Base-by-base conservation (phyloP, 53 echinoderm and acorn worm species). In the Holothuria scabra region DNA sequence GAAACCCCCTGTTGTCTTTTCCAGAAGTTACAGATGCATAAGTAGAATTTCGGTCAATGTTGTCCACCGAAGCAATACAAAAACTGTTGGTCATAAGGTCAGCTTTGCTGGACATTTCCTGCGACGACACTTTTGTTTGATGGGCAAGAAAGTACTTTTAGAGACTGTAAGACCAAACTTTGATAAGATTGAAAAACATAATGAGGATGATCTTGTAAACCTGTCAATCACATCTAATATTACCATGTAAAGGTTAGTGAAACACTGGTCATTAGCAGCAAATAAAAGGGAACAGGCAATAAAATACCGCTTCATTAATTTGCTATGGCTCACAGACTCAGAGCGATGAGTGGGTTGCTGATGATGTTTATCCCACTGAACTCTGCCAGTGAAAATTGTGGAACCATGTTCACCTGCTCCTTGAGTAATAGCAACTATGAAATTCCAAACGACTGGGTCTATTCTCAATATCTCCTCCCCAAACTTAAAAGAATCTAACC, bases 31-130 rank as follows among this genome's bases (percentile, higher is more conserved):
- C 35, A 35, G 35, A 35, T 4, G 35, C 35, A 35, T 35, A 35
- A 6, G 35, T 35, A 35, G 70, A 65, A 34, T 41, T 65, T 66
- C 66, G 1, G 46, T 82, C 83, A 82, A 82, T 82, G 38, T 82
- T 82, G 38, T 82, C 83, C 29, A 82, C 41, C 4, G 83, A 82
- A n/a, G 66, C 83, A 64, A 82, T 46, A 64, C 83, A 82, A 38
- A 82, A 82, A 34, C 83, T 82, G 14, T 46, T 66, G 66, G 20
- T 52, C 8, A 66, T 14, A n/a, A 66, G 25, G 8, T 13, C 21
- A 12, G 13, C 83, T 66, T 82, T 82, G 21, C n/a, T 16, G 3
- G 20, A 34, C 83, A 82, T 82, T 31, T 82, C 65, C 29, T 22
- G 13, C 63, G 65, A 28, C 5, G 66, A 34, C 6, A 83, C 58